A percentile compares a stretch with the other conserved stretches of the same genome.
Conservation (phyloP, 2,113 vertebrate genomes). For the Climacteris rufus region DNA sequence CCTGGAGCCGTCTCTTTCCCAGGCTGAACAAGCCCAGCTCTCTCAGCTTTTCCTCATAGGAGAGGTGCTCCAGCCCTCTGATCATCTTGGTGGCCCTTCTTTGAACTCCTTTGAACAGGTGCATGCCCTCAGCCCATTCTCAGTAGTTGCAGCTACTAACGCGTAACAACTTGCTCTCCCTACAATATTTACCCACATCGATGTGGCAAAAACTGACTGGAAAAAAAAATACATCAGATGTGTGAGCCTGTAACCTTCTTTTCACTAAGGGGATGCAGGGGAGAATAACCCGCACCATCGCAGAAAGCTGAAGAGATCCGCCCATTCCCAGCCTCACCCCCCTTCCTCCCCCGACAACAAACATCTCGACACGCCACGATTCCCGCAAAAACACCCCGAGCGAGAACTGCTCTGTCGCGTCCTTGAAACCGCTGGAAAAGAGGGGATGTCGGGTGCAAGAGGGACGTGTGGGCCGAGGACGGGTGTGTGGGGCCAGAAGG, state of each 20-base stretch:
- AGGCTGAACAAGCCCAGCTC: background rate
- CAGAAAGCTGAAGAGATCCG: background rate
- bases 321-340: background rate
- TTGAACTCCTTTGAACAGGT: background rate
- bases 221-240: fast-evolving
- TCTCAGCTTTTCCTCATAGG: background rate
- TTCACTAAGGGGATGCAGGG: fast-evolving
- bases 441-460: background rate
- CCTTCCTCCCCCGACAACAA: background rate
- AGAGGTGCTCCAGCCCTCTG: background rate
- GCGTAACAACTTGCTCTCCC: background rate
- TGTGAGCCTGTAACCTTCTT: background rate
- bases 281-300: background rate
- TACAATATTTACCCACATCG: background rate
- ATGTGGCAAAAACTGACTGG: background rate
- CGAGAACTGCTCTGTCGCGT: background rate
- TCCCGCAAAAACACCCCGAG: background rate
- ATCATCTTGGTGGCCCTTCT: background rate
- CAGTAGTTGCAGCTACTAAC: background rate
- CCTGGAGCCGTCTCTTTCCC: background rate
- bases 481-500: background rate
- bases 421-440: background rate
- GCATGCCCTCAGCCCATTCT: background rate
- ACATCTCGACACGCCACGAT: background rate
- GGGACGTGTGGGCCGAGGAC: background rate